Conservation (phyloP, 2,113 vertebrate species). For the Sitta europaea region DNA sequence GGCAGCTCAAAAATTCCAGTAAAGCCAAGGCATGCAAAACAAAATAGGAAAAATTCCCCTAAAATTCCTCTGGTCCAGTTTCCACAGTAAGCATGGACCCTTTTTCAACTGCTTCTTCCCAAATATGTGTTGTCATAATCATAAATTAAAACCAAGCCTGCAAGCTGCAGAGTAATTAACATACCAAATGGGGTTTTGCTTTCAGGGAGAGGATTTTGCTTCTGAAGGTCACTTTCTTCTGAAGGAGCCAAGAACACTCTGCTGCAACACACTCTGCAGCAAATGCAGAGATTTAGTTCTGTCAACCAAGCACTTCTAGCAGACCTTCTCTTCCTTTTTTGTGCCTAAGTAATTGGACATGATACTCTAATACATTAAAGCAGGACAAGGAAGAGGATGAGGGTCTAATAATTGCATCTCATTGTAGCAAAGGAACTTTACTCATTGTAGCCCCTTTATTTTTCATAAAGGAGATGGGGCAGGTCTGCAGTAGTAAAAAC, state of each 20-base stretch:
- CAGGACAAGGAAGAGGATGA: background rate
- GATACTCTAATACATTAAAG: background rate
- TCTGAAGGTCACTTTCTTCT: conserved; percentile 64
- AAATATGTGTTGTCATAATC: background rate
- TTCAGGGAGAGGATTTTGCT: conserved; percentile 44
- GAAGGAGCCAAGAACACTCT: background rate
- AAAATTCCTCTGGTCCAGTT: background rate
- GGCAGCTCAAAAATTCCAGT: background rate
- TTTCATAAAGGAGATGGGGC: background rate
- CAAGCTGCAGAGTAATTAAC: conserved; percentile 64
- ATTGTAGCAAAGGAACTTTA: background rate
- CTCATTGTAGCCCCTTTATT: background rate
- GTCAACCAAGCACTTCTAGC: conserved; percentile 3
- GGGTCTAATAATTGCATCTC: background rate
- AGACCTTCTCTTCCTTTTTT: background rate
- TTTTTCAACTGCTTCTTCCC: conserved; percentile 18
- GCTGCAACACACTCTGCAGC: background rate
- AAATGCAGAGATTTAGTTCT: background rate
- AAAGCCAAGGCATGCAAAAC: background rate
- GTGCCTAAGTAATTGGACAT: conserved; percentile 22
- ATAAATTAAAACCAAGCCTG: conserved; percentile 39
- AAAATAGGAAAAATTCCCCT: background rate
- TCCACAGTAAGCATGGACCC: background rate
- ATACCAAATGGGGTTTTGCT: conserved; percentile 52
- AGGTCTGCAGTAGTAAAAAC: background rate